These are phyloP conservation scores for Amblyopsis rosae DNA, from an alignment of 2,113 vertebrate genomes.

Conservation along the genomic window DNA sequence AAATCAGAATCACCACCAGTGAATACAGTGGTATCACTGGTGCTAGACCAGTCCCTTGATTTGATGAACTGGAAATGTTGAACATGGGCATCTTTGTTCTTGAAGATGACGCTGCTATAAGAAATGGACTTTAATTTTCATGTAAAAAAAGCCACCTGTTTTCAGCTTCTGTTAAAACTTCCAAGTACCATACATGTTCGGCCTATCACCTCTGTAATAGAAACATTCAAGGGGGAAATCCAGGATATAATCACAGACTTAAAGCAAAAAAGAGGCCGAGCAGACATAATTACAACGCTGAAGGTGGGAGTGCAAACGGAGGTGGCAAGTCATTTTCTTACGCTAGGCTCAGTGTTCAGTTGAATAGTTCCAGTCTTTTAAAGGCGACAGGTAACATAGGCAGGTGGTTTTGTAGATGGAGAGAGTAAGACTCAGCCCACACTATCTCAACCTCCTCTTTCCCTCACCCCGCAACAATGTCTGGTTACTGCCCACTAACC, in stretches of 20 bases:
- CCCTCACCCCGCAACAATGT: slow-evolving; percentile 43
- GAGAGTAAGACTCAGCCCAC: slow-evolving; percentile 1
- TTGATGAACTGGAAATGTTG: background rate
- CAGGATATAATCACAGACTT: slow-evolving; percentile 1
- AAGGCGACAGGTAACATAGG: slow-evolving; percentile 27
- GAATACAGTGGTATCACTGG: background rate
- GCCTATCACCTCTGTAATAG: background rate
- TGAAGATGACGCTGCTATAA: background rate
- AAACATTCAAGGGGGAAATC: slow-evolving; percentile 1
- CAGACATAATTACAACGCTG: background rate
- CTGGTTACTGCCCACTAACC: slow-evolving; percentile 59
- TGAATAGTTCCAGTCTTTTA: slow-evolving; percentile 4
- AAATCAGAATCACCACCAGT: background rate
- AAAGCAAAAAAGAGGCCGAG: slow-evolving; percentile 23
- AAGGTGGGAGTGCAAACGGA: slow-evolving; percentile 38
- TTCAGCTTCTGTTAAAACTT: background rate
- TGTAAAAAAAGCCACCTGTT: background rate
- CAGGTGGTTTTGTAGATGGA: background rate
- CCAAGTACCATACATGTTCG: background rate
- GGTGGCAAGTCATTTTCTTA: background rate
- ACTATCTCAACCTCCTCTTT: slow-evolving; percentile 61
- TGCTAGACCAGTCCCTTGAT: background rate
- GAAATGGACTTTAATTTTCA: background rate
- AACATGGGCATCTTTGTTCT: background rate
- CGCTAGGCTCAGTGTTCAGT: slow-evolving; percentile 22